phyloP scores from a whole-genome alignment of 2,113 vertebrate genomes.

The Zootoca vivipara region DNA sequence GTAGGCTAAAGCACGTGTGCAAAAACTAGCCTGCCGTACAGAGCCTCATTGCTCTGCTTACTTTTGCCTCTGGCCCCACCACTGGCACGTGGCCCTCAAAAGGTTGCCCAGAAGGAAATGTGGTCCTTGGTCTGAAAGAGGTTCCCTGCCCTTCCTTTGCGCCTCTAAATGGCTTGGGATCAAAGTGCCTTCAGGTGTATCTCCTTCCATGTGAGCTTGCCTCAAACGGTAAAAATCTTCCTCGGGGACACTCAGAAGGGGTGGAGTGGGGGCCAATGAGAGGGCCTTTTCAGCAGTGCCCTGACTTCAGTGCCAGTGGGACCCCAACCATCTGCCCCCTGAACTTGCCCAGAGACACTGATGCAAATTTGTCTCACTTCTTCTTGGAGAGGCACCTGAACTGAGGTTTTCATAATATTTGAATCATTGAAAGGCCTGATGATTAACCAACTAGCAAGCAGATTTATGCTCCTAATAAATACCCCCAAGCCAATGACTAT shows the following conservation, averaged over 20 bases:
- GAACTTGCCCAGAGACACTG: too few relatives aligned
- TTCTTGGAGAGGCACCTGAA: not conserved
- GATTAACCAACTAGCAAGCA: not conserved
- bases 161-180: not conserved
- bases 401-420: not conserved
- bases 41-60: too few relatives aligned
- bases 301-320: not conserved
- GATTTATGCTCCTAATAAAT: not conserved
- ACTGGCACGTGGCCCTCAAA: too few relatives aligned
- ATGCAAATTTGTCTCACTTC: not conserved
- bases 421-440: not conserved
- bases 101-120: too few relatives aligned
- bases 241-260: not conserved
- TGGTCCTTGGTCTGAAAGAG: too few relatives aligned
- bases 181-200: not conserved
- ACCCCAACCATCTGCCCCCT: too few relatives aligned
- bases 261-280: not conserved
- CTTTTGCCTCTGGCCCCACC: too few relatives aligned
- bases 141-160: too few relatives aligned
- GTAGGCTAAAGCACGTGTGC: too few relatives aligned
- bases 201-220: not conserved
- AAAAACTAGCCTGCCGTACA: too few relatives aligned
- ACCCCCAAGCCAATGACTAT: not conserved
- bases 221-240: not conserved
- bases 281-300: not conserved